A percentile compares a stretch with the other conserved stretches of the same genome.
Conservation (phyloP, 2,113 vertebrate genomes). For the Chloebia gouldiae region DNA sequence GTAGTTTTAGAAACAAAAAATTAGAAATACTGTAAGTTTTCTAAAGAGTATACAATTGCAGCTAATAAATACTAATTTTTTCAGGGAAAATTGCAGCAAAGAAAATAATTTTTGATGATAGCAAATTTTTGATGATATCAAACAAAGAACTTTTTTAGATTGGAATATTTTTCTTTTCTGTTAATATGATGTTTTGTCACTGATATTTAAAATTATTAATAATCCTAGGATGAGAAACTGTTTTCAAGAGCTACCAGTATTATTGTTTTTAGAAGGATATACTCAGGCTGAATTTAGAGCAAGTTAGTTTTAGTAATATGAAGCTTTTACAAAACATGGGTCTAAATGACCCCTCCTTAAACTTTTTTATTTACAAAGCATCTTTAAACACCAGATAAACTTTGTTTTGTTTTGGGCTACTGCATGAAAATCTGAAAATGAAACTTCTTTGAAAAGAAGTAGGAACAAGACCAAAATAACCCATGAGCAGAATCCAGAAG, state of each 20-base stretch:
- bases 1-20: background rate
- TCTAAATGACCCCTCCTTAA: background rate
- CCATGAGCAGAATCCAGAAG: background rate
- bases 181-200: background rate
- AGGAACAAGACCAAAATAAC: slow-evolving; percentile 15
- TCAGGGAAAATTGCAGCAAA: background rate
- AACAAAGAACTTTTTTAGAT: background rate
- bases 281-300: background rate
- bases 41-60: background rate
- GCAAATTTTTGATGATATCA: background rate
- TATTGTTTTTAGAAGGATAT: background rate
- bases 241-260: background rate
- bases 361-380: slow-evolving; percentile 11
- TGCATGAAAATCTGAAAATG: slow-evolving; percentile 25
- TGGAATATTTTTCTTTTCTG: background rate
- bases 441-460: background rate
- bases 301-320: background rate
- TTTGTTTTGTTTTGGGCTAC: background rate
- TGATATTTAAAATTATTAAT: background rate
- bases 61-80: background rate
- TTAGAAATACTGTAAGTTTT: background rate
- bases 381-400: slow-evolving; percentile 17
- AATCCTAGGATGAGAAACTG: background rate
- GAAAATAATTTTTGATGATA: background rate
- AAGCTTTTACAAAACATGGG: background rate